Evolutionary conservation across 2,113 vertebrate species (phyloP), one percentile per base, ranked within the genome.

Genomic region (Sceloporus undulatus): DNA sequence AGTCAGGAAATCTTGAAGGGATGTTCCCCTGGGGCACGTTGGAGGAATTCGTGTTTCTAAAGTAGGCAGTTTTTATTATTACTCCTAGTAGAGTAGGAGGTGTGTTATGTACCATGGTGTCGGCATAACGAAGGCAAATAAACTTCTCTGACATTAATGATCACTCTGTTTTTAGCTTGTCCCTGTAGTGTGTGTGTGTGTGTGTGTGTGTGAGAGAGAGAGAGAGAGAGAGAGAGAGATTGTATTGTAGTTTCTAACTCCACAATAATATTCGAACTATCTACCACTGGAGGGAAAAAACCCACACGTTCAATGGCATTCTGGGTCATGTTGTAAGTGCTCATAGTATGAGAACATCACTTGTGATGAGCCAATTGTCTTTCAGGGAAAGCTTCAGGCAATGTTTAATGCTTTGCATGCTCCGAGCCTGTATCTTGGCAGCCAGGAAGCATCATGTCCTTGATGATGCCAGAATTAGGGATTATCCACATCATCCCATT

Each of bases 11-110:
- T 88, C 66, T 48, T 90, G 79, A 94, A 94, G 91, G 19, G 59
- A 3, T 91, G 93, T 90, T 77, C 54, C 93, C n/a, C 73, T 90
- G 66, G 16, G 88, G 38, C 66, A 86, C 54, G 87, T 91, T 90
- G 77, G 54, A 91, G 77, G 42, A 94, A 90, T 85, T 90, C 16
- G 34, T 85, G 80, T 93, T 94, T 94, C 79, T 87, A 90, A 88
- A 91, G n/a, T 25, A 93, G 76, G n/a, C 88, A 86, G 23, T 78
- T 52, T 94, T 95, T 93, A 70, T 91, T 82, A 91, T 85, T 89
- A 65, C 62, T 85, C 56, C 54, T 90, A 83, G 82, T 25, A 84
- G 6, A 75, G 38, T 38, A 76, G 7, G 6, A 14, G 68, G 7
- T 71, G 42, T 79, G 2, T 80, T 92, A 29, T 74, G 34, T 90